Evolutionary conservation across 2,888 invertebrate species (phyloP).

Genomic region (Listrodromus nycthemerus): DNA sequence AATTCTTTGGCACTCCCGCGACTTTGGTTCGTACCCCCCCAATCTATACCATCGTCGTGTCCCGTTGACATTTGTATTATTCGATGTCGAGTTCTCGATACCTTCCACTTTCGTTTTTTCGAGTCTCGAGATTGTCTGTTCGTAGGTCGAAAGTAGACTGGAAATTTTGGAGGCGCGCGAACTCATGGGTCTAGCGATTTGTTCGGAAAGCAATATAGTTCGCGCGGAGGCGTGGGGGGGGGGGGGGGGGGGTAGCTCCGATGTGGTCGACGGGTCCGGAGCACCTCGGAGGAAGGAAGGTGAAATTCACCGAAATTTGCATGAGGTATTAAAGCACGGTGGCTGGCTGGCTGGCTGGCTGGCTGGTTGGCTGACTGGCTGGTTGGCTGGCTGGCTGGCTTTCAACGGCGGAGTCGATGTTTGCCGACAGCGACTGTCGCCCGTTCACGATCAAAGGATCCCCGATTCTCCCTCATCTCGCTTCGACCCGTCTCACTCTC

Average conservation of each 20-base stretch:
- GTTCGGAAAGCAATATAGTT: slow-evolving; percentile 84
- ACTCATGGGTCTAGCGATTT: slow-evolving; percentile 83
- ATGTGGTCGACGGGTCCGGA: slow-evolving; percentile 68
- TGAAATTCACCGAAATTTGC: slow-evolving; percentile 82
- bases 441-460: slow-evolving; percentile 82
- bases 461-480: slow-evolving; percentile 65
- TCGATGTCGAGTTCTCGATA: no score
- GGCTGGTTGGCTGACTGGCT: slow-evolving; percentile 71
- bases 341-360: slow-evolving; percentile 74
- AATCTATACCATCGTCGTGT: no score
- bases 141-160: not conserved
- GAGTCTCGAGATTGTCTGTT: not conserved
- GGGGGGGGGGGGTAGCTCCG: slow-evolving; percentile 45
- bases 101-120: not conserved
- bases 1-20: slow-evolving; percentile 57
- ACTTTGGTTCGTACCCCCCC: slow-evolving; percentile 45
- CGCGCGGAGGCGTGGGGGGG: no score
- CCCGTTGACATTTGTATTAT: no score
- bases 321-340: slow-evolving; percentile 84
- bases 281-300: slow-evolving; percentile 71
- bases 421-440: slow-evolving; percentile 82
- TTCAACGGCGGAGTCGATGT: slow-evolving; percentile 82
- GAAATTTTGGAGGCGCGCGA: slow-evolving; percentile 1
- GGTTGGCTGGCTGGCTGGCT: slow-evolving; percentile 74
- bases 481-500: slow-evolving; percentile 52